Evolutionary conservation across 2,888 invertebrate genomes (phyloP).

Genomic region (Dynastes maya): DNA sequence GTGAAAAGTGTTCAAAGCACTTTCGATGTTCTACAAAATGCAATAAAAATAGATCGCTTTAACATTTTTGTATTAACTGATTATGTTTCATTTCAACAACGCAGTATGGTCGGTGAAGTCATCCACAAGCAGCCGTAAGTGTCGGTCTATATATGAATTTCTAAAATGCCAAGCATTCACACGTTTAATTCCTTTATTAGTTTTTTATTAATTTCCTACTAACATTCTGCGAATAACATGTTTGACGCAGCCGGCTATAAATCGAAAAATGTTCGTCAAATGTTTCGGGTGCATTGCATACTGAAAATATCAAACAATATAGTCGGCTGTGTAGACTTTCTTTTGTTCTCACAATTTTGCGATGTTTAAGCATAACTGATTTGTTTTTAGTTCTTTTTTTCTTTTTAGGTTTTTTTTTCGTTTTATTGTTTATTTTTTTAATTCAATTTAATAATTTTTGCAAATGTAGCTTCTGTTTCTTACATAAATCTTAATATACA

Average conservation of each 20-base stretch:
- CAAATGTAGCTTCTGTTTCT: too few species aligned
- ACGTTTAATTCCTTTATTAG: background rate
- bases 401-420: too few species aligned
- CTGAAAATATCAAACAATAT: background rate
- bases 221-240: conserved; percentile 24
- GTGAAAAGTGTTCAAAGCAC: background rate
- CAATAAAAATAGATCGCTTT: background rate
- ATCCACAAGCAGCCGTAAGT: conserved; percentile 84
- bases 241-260: background rate
- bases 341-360: conserved; percentile 10
- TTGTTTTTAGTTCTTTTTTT: too few species aligned
- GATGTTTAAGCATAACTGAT: background rate
- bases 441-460: too few species aligned
- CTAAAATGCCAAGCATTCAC: conserved; percentile 2
- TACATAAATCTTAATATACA: too few species aligned
- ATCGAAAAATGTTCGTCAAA: background rate
- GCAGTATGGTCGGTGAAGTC: conserved; percentile 81
- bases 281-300: too few species aligned
- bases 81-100: conserved; percentile 63
- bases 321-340: background rate
- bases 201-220: conserved; percentile 20
- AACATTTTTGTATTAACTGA: conserved; percentile 25
- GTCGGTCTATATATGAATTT: conserved; percentile 48
- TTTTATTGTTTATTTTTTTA: too few species aligned
- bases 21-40: background rate